Percentiles rank a stretch among this genome's conserved stretches.
Evolutionary conservation across 1,140 invertebrate species (phyloP).

Genomic region (Telenomus remus): DNA sequence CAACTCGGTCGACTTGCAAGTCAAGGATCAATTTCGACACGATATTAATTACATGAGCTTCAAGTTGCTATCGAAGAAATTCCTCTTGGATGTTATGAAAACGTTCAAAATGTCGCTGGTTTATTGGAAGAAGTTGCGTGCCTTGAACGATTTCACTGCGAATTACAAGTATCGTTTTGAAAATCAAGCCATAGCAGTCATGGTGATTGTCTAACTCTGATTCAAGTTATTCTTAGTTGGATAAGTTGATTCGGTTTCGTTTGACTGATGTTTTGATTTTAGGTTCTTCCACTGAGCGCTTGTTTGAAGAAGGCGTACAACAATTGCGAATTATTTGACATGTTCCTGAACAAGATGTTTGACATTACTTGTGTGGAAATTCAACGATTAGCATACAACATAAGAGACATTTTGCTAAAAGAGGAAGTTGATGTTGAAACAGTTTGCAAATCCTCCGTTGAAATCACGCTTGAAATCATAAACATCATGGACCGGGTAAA

Average conservation of each 20-base stretch:
- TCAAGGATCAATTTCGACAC: constrained; percentile 60
- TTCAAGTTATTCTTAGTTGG: neutral
- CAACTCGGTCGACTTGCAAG: constrained; percentile 45
- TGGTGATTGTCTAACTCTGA: constrained; percentile 65
- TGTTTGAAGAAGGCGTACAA: constrained; percentile 63
- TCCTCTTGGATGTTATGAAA: constrained; percentile 65
- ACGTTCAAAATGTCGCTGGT: constrained; percentile 66
- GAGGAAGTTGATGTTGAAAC: constrained; percentile 66
- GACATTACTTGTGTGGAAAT: constrained; percentile 79
- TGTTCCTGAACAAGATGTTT: constrained; percentile 80
- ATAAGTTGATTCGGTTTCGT: constrained; percentile 6
- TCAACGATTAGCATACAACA: constrained; percentile 78
- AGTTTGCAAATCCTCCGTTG: constrained; percentile 70
- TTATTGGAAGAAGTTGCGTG: constrained; percentile 68
- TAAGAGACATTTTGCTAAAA: constrained; percentile 74
- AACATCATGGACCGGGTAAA: constrained; percentile 79
- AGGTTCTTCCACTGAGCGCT: constrained; percentile 79
- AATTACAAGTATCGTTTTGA: constrained; percentile 66
- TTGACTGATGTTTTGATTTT: constrained; percentile 72
- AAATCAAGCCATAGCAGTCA: constrained; percentile 76
- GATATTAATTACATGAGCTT: constrained; percentile 64
- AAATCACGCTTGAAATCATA: constrained; percentile 76
- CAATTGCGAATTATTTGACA: constrained; percentile 77
- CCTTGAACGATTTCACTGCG: constrained; percentile 56
- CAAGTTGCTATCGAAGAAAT: constrained; percentile 67